phyloP scores from a whole-genome alignment of 2,113 vertebrate species.

The Cricetomys ansorgei region DNA sequence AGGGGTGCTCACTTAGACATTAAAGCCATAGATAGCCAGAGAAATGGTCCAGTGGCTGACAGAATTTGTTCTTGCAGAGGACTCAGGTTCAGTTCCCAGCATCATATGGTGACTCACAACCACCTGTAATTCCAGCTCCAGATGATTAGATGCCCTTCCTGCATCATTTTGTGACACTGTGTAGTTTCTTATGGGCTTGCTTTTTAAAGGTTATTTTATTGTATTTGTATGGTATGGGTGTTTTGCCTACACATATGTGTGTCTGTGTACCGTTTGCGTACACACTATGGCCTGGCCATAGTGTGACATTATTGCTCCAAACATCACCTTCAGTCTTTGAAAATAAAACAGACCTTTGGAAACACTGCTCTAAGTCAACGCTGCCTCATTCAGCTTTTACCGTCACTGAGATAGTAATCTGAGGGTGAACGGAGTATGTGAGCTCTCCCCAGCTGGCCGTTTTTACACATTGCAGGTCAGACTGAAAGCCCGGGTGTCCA shows the following conservation, averaged over 20 bases:
- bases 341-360: constrained; percentile 1
- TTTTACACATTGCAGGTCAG: background rate
- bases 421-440: background rate
- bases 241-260: background rate
- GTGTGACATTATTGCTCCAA: background rate
- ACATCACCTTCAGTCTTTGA: background rate
- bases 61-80: background rate
- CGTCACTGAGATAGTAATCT: background rate
- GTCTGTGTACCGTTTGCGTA: background rate
- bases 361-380: too few species aligned
- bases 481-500: background rate
- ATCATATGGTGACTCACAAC: background rate
- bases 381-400: background rate
- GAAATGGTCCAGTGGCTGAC: background rate
- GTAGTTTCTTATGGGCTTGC: background rate
- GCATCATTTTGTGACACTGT: background rate
- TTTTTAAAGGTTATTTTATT: background rate
- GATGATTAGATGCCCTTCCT: background rate
- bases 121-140: background rate
- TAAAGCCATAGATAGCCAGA: background rate
- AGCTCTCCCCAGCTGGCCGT: background rate
- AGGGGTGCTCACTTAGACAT: background rate
- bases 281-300: background rate
- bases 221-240: background rate
- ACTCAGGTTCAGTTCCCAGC: background rate